Base-by-base conservation (phyloP, 2,797 vertebrate species). In the Eremophila alpestris region DNA sequence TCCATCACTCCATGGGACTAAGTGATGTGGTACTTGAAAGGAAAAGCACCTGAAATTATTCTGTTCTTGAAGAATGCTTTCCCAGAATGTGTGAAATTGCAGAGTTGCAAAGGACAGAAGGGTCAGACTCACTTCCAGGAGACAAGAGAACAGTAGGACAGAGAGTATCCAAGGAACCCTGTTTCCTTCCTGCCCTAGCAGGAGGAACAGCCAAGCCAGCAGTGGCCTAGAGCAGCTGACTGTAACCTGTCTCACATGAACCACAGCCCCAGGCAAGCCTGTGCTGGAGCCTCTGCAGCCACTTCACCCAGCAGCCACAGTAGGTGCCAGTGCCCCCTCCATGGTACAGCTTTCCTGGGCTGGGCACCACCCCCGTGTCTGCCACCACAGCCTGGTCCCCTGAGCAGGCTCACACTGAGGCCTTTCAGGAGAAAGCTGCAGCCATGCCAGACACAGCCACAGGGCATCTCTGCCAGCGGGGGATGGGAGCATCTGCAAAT, bases 351-450 rank as follows among this genome's bases (percentile, higher is more conserved):
- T 27, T 40, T 7, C 29, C 59, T 10, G 34, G 21, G 49, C 38
- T 62, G 65, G 80, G 15, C 62, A 38, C 10, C 1, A 2, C 10
- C 2, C 22, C 29, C n/a, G 49, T 13, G 45, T 32, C 32, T 69
- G n/a, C 73, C 62, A 41, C 24, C 51, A 9, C 0, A 0, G 58
- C 67, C 43, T 16, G 27, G 82, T 51, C 30, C 36, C 13, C 1
- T 22, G 11, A 27, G n/a, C 55, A 84, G 54, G 30, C 74, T 62
- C 64, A 54, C 62, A 15, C 26, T 12, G 55, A 51, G 55, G 46
- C 62, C 68, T 58, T 71, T 40, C 46, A 81, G 19, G 20, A 82
- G 40, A 40, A 63, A 51, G 55, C 34, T 51, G 36, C 64, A 78
- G 70, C 45, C 17, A 13, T 1, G 14, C 58, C 67, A 68, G 59